Base-by-base conservation (phyloP, 2,797 vertebrate genomes). In the Pseudochirops corinnae region DNA sequence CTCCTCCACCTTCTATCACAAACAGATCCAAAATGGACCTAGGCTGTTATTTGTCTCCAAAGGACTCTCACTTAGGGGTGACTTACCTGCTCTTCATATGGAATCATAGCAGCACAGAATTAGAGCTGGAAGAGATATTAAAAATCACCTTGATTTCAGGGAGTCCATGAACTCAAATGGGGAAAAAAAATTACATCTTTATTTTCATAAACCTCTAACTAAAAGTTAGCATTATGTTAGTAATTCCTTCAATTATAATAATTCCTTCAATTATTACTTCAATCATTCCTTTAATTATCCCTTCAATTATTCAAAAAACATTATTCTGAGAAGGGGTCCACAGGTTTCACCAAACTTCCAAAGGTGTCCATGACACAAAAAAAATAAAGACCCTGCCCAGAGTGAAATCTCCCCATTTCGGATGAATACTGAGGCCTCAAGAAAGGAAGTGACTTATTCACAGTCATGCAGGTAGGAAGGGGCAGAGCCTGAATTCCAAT, bases 51-150 rank as follows among this genome's bases (percentile, higher is more conserved):
- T 67, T 74, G 33, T 74, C 91, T 96, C 31, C 93, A 50, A 1
- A 53, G 31, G 52, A 94, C 21, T 56, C 56, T 21, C 57, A 16
- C 96, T 93, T 58, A 62, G 90, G 55, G 74, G 28, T 56, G 92
- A 39, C 5, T 26, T 46, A 21, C 11, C 91, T 82, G 87, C n/a
- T 33, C 56, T 67, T 57, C 52, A 92, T 39, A 18, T 87, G 0
- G 9, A 87, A 87, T 50, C 21, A 87, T 50, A 87, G 39, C 74
- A 87, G 39, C 74, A 87, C 26, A 50, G 39, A 26, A 10, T 87
- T 87, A 50, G 31, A 26, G 39, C 39, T 82, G n/a, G 16, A 82
- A 87, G 2, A 10, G 74, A 87, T 50, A 46, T 50, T 46, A 50
- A 46, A 82, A 33, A 28, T 50, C 74, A 46, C 26, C 74, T 87